These are phyloP conservation scores for Phylloscopus collybita DNA, from an alignment of 2,797 vertebrate genomes.

Conservation along the genomic window DNA sequence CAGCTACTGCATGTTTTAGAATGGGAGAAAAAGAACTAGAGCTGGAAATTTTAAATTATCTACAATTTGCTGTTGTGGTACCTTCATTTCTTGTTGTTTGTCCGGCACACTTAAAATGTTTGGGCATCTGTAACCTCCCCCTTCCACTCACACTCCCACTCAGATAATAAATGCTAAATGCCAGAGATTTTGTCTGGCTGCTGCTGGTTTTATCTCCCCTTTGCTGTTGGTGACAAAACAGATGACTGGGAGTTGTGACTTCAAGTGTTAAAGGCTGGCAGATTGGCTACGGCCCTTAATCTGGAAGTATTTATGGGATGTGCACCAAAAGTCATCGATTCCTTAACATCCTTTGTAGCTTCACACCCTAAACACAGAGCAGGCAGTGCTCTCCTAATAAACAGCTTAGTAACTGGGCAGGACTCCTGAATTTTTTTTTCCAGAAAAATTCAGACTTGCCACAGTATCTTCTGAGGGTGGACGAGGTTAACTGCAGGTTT, in stretches of 20 bases:
- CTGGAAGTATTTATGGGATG: background rate
- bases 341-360: background rate
- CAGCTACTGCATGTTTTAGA: background rate
- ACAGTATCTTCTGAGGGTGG: background rate
- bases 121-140: background rate
- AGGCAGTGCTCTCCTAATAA: background rate
- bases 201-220: background rate
- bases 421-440: background rate
- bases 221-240: background rate
- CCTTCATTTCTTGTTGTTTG: background rate
- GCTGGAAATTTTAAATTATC: background rate
- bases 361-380: background rate
- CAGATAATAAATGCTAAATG: background rate
- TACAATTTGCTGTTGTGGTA: background rate
- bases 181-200: background rate
- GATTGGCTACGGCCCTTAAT: background rate
- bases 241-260: background rate
- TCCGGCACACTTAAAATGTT: background rate
- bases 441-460: background rate
- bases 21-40: background rate
- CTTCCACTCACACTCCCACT: background rate
- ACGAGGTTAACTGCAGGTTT: background rate
- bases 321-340: background rate
- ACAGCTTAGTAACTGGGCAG: background rate
- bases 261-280: background rate